phyloP scores from a whole-genome alignment of 2,888 invertebrate species.

The Drosophila pullipes region DNA sequence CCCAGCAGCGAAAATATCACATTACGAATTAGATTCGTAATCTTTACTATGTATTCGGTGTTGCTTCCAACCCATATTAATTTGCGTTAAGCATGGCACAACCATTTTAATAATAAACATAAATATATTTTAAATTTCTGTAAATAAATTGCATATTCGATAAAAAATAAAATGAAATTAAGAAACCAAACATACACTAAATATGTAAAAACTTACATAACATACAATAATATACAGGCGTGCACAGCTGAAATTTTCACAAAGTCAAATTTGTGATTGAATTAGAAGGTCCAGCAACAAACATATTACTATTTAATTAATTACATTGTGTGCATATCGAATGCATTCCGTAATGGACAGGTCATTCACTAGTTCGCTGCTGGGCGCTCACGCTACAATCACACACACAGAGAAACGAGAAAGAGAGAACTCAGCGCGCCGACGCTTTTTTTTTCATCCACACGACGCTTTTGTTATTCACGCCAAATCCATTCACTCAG shows the following conservation, averaged over 20 bases:
- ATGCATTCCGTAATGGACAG: neutral
- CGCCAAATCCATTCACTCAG: conserved; percentile 43
- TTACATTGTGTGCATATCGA: neutral
- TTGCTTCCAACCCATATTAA: neutral
- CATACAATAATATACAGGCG: no score
- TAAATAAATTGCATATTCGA: neutral
- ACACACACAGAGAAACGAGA: neutral
- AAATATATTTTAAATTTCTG: neutral
- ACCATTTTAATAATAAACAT: no score
- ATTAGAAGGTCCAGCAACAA: neutral
- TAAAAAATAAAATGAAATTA: neutral
- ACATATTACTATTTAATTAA: neutral
- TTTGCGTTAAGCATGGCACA: neutral
- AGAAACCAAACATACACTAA: neutral
- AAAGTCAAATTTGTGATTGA: neutral
- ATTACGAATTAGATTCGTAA: neutral
- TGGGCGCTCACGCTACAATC: conserved; percentile 20
- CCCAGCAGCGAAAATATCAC: neutral
- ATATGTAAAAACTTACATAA: neutral
- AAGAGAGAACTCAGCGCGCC: conserved; percentile 27
- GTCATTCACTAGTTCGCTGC: neutral
- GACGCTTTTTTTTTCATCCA: conserved; percentile 46
- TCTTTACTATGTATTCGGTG: neutral
- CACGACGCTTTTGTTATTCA: conserved; percentile 51
- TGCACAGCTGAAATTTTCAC: no score